phyloP scores from a whole-genome alignment of 1,140 invertebrate genomes.

The Temnothorax longispinosus region DNA sequence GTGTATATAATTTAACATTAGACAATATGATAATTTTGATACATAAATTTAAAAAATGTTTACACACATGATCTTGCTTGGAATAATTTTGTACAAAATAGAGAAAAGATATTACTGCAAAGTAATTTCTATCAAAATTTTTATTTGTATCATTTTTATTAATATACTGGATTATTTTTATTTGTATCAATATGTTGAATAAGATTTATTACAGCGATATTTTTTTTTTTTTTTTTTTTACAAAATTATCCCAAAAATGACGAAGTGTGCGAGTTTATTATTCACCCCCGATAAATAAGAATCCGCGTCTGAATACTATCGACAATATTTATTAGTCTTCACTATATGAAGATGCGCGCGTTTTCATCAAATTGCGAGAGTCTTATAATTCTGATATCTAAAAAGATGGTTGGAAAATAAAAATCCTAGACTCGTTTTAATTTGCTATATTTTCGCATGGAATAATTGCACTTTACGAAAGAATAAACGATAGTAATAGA shows the following conservation, averaged over 20 bases:
- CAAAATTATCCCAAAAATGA: conserved; percentile 3
- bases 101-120: not conserved
- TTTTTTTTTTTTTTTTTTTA: not conserved
- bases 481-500: not conserved
- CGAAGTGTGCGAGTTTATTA: not conserved
- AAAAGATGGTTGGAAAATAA: not conserved
- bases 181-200: not conserved
- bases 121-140: conserved; percentile 8
- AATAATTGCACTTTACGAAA: not conserved
- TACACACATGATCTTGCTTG: not conserved
- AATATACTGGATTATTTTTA: no score
- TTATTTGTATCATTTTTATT: not conserved
- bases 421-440: not conserved
- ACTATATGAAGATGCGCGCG: conserved; percentile 1
- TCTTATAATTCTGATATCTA: conserved; percentile 4
- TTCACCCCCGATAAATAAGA: conserved; percentile 7
- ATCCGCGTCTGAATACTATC: not conserved
- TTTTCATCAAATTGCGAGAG: not conserved
- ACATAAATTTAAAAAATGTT: not conserved
- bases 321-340: not conserved
- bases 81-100: conserved; percentile 8
- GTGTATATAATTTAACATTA: conserved; percentile 16
- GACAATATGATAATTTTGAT: conserved; percentile 12
- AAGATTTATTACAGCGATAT: not conserved
- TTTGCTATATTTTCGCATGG: not conserved